Evolutionary conservation across 1,140 invertebrate genomes (phyloP), one percentile per base, ranked within the genome.

Genomic region (Heliconius himera): DNA sequence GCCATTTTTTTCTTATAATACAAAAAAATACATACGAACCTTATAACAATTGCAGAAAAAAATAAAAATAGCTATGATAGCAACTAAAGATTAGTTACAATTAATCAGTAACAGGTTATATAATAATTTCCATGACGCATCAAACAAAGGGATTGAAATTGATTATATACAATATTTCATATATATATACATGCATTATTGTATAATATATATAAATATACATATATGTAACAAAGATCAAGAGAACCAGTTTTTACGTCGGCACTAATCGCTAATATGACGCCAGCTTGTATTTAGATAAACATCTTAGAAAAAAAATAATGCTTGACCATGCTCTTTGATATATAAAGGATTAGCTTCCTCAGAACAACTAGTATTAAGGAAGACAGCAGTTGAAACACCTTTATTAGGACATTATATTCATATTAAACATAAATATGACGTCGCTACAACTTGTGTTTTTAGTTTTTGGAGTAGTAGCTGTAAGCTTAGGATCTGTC

Each of bases 291-390:
- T 66, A 13, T 78, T 78, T 51, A 81, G 79, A 81, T 81, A 77
- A 81, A 77, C 33, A 81, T 81, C 70, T 81, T 74, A 51, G 26
- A 66, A 80, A 74, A 76, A 81, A 77, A 54, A 81, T 77, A 46
- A 0, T 76, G 49, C 74, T 72, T 77, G 74, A 73, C 51, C 79
- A 81, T 70, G 75, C 18, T 70, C 49, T 74, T 77, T 36, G 70
- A 70, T 81, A 81, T 81, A 81, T 80, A 80, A 75, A 74, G 77
- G 79, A 81, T 77, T 71, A 29, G 71, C 74, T 76, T 73, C 33
- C 51, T 22, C 38, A 74, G 71, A 29, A 6, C 38, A 77, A 46
- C 54, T 74, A 77, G 73, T 60, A 81, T 46, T 71, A 76, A 76
- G 75, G 70, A 81, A 70, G 60, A 51, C 56, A 33, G 75, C 79